These are phyloP conservation scores for Cephalotes varians DNA, from an alignment of 2,888 invertebrate genomes.

Conservation along the genomic window DNA sequence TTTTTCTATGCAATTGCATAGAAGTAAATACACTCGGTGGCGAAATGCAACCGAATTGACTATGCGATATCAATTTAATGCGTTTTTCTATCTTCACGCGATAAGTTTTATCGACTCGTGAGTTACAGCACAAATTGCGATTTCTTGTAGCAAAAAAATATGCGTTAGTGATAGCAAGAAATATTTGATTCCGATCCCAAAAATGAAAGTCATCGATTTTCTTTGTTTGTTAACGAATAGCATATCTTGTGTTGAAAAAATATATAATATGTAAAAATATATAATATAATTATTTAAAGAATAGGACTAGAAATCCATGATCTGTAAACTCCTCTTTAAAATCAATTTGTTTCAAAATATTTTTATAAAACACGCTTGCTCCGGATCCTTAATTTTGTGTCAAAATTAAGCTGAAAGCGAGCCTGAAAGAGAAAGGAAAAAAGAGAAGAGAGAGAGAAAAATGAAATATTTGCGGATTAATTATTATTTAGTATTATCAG, in stretches of 20 bases:
- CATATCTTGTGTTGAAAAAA: neutral
- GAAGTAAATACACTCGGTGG: neutral
- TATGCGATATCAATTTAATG: neutral
- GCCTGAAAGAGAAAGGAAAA: neutral
- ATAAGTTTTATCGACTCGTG: constrained; percentile 25
- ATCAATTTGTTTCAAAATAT: neutral
- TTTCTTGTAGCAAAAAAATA: neutral
- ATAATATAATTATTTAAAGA: neutral
- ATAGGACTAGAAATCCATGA: neutral
- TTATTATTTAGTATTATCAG: neutral
- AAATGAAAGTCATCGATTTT: neutral
- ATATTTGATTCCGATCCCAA: neutral
- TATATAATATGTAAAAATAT: too few relatives aligned
- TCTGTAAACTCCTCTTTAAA: neutral
- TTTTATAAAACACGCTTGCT: neutral
- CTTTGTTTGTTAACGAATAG: neutral
- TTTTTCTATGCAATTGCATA: constrained; percentile 1
- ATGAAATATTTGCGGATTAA: neutral
- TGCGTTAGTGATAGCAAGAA: neutral
- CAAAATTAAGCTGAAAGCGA: constrained; percentile 21
- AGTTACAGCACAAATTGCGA: constrained; percentile 2
- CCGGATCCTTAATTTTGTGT: neutral
- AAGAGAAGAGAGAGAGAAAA: neutral
- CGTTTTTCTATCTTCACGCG: neutral
- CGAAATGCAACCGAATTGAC: neutral